Base-by-base conservation (phyloP, 2,113 vertebrate genomes). In the Scomber colias region DNA sequence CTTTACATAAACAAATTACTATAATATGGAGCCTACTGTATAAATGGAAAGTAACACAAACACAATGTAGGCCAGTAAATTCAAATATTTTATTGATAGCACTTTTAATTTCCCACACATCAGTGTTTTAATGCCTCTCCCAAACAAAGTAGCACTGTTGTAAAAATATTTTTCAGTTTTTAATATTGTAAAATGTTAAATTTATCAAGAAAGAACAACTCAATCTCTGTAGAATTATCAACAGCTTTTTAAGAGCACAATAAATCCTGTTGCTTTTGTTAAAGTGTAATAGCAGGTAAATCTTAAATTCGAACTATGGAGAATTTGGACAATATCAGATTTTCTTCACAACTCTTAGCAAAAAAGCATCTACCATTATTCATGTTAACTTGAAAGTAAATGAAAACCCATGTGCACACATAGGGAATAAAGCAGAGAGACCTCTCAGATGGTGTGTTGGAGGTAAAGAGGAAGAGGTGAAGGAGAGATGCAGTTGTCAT, bases 401-500 rank as follows among this genome's bases (percentile, higher is more conserved):
- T 27, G 24, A 27, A 27, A 27, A 27, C 3, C 24, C 24, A 27
- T 27, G 24, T 27, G 10, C 3, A 62, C 12, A 57, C 16, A 7
- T 40, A 40, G 5, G 35, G 6, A 40, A 7, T 11, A 3, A 7
- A 24, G 21, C 11, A 14, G 45, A 40, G 9, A 21, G 10, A 30
- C 19, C 30, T 27, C n/a, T 92, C 66, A 93, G 64, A 91, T 93
- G 24, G 79, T 90, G 51, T 91, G 86, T 6, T 93, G 88, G 24
- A 94, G 90, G 70, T 92, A 91, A 4, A 92, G 71, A 8, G 93
- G 94, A n/a, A 94, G 93, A 0, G 92, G 92, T 17, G 93, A 94
- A 1, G 92, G 94, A 46, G 93, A 92, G 60, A 84, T 86, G 73
- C 93, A 94, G 90, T 94, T 94, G 76, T 94, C 93, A 4, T 95